phyloP scores from a whole-genome alignment of 2,113 vertebrate species.

The Colossoma macropomum region DNA sequence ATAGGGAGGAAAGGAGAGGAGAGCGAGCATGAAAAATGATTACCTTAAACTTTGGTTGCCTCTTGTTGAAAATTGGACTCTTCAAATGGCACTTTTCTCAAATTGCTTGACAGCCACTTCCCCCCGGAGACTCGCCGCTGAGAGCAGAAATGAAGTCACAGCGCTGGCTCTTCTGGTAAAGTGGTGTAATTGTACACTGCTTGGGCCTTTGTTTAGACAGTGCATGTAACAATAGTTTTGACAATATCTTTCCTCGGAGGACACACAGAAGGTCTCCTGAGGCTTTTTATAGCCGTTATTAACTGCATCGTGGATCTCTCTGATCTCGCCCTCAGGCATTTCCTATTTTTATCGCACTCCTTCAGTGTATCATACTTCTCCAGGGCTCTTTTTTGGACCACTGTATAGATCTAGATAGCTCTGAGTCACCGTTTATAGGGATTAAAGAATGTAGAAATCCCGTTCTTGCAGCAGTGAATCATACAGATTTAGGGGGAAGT shows the following conservation, averaged over 20 bases:
- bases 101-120: constrained; percentile 62
- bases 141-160: constrained; percentile 37
- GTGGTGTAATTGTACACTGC: constrained; percentile 20
- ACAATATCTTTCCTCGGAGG: background rate
- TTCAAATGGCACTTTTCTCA: constrained; percentile 62
- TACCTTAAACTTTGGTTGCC: constrained; percentile 57
- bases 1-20: constrained; percentile 64
- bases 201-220: constrained; percentile 30
- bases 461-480: background rate
- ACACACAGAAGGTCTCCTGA: background rate
- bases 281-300: constrained; percentile 45
- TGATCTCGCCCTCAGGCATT: background rate
- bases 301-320: background rate
- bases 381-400: background rate
- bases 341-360: background rate
- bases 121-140: constrained; percentile 28
- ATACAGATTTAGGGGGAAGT: background rate
- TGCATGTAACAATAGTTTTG: constrained; percentile 22
- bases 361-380: background rate
- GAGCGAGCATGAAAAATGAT: constrained; percentile 64
- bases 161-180: constrained; percentile 25
- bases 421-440: background rate
- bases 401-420: background rate
- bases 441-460: constrained; percentile 5
- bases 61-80: constrained; percentile 62